phyloP scores from a whole-genome alignment of 2,888 invertebrate species.

The Dasysyrphus tricinctus region DNA sequence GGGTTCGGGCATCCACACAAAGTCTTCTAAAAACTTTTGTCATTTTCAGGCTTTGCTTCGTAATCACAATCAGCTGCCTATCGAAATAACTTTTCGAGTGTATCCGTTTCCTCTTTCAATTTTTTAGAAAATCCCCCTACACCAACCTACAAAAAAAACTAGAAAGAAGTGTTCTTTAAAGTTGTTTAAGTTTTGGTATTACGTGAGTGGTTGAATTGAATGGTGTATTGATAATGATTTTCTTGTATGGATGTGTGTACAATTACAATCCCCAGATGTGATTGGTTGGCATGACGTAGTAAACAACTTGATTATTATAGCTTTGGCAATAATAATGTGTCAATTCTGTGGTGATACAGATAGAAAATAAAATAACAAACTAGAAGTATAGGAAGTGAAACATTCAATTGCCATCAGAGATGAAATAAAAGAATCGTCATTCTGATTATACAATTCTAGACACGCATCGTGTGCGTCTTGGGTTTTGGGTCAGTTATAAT shows the following conservation, averaged over 20 bases:
- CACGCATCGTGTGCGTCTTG: background rate
- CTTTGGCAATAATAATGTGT: constrained; percentile 41
- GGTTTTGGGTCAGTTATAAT: background rate
- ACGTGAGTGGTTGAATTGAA: background rate
- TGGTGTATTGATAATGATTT: background rate
- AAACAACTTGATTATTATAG: constrained; percentile 58
- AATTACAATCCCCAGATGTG: constrained; percentile 46
- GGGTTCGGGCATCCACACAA: constrained; percentile 4
- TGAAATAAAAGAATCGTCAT: constrained; percentile 11
- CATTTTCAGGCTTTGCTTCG: constrained; percentile 11
- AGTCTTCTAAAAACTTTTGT: constrained; percentile 16
- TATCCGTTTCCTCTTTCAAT: constrained; percentile 18
- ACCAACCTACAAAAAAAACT: background rate
- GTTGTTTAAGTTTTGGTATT: constrained; percentile 13
- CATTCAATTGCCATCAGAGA: constrained; percentile 8
- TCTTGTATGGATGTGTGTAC: background rate
- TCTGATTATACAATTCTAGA: constrained; percentile 15
- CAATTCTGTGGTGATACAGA: constrained; percentile 22
- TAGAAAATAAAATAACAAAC: constrained; percentile 17
- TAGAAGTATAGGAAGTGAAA: constrained; percentile 9
- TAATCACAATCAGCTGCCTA: constrained; percentile 22
- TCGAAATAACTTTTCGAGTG: constrained; percentile 19
- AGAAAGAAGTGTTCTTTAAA: constrained; percentile 12
- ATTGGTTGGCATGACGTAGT: constrained; percentile 64
- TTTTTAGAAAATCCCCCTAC: constrained; percentile 13